Base-by-base conservation (phyloP, 2,113 vertebrate genomes). In the Tonatia bakeri region DNA sequence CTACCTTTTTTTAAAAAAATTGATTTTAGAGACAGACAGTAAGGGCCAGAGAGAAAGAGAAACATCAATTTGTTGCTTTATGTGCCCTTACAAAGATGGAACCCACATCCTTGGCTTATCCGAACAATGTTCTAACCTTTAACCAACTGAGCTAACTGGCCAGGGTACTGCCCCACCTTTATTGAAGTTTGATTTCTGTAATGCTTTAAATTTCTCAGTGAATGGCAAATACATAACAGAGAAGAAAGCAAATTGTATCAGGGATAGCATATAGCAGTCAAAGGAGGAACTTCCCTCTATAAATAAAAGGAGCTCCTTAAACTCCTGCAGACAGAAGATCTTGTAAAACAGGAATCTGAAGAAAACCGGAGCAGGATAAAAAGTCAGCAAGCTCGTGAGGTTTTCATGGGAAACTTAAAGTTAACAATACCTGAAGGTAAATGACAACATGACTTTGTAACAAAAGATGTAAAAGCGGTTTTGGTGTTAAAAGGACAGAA, bases 191-290 rank as follows among this genome's bases (percentile, higher is more conserved):
- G 52, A 83, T 59, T 95, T 79, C 76, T 52, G 45, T 92, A 91
- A 70, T 75, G 40, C 61, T 89, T 95, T 92, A 65, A 17, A 72
- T 90, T 95, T 94, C 86, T 92, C n/a, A 36, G 33, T 59, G 26
- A 95, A 56, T 38, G 52, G 17, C 50, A 90, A 91, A 50, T 9
- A 87, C 45, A 22, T 47, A 87, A 94, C 1, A 86, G 10, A 92
- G 54, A 94, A 89, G 40, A 33, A 36, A 31, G 38, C 31, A 96
- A 96, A 91, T 9, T 96, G 36, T 7, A 86, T 91, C 73, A 93
- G 20, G 67, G 90, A 86, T 47, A 38, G 20, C 6, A 15, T 56
- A 11, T 4, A 91, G 88, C n/a, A 69, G 28, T 43, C 73, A 95
- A 88, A 83, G 43, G 81, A 40, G 47, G 3, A 87, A 92, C 22